Base-by-base conservation (phyloP, 2,113 vertebrate genomes). In the Ceyx cyanopectus region DNA sequence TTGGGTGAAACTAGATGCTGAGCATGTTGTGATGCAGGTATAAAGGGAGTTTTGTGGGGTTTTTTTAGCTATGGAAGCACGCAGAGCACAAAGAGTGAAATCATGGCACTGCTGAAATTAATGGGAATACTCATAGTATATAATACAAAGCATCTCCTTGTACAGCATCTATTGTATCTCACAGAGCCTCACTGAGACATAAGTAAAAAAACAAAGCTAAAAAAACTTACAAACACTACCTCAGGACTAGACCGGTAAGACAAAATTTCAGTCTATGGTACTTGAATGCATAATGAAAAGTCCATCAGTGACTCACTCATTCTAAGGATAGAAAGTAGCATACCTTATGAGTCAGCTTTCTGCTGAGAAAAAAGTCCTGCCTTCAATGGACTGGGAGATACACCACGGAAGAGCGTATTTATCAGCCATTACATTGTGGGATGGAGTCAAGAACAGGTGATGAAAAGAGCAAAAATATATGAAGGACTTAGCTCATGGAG, bases 221-320 rank as follows among this genome's bases (percentile, higher is more conserved):
- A 92, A 92, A 91, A 79, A 78, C 56, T 89, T 57, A 72, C 79
- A 76, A 92, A 89, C 63, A 23, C 67, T 70, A 82, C 61, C 84
- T 95, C 67, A 81, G 72, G 63, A 89, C 7, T 23, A 87, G 60
- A 79, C 75, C 30, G 63, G 63, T 43, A 75, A 72, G 84, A 85
- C 72, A 89, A 89, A 96, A 94, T 83, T 92, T 96, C 56, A 51
- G 81, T n/a, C 81, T 86, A 6, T 48, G 76, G 51, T 70, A 61
- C 92, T 85, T 91, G 87, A 91, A 95, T 74, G 34, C 60, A 92
- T 83, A 95, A 96, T 86, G 88, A 95, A 96, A 96, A 96, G 92
- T 93, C 84, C 96, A 94, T 96, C 93, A 95, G 81, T 95, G 94
- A 96, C 81, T 96, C 94, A 96, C 78, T 94, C 82, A 60, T 92